phyloP scores from a whole-genome alignment of 2,888 invertebrate genomes.

The Coremacera marginata region DNA sequence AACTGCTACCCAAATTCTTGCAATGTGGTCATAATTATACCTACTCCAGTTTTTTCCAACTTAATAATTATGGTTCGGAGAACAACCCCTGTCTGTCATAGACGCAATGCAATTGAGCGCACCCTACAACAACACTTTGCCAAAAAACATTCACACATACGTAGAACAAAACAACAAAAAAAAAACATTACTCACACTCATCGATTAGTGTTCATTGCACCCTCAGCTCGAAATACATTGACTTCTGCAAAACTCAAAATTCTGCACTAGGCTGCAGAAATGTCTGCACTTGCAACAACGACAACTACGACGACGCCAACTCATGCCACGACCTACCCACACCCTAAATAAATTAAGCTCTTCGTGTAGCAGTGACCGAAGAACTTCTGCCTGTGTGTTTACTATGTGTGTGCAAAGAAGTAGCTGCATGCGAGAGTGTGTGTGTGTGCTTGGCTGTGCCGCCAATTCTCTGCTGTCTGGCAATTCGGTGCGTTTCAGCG shows the following conservation, averaged over 20 bases:
- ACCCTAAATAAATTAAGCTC: slow-evolving; percentile 64
- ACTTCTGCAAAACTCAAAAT: slow-evolving; percentile 19
- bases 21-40: slow-evolving; percentile 16
- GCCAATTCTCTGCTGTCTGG: background rate
- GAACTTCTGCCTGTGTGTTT: too few relatives aligned
- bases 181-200: background rate
- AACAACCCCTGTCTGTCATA: slow-evolving; percentile 14
- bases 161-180: background rate
- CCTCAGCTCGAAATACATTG: slow-evolving; percentile 26
- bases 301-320: slow-evolving; percentile 31
- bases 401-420: background rate
- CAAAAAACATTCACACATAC: background rate
- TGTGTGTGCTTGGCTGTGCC: background rate
- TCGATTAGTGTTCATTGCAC: slow-evolving; percentile 30
- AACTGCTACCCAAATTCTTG: background rate
- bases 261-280: slow-evolving; percentile 19
- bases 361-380: background rate
- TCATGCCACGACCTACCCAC: slow-evolving; percentile 69
- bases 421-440: slow-evolving; percentile 11
- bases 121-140: background rate
- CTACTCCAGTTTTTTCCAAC: background rate
- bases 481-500: slow-evolving; percentile 26
- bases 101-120: background rate
- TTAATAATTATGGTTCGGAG: slow-evolving; percentile 1
- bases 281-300: background rate